Base-by-base conservation (phyloP, 2,113 vertebrate genomes). In the Pachycephala philippinensis region DNA sequence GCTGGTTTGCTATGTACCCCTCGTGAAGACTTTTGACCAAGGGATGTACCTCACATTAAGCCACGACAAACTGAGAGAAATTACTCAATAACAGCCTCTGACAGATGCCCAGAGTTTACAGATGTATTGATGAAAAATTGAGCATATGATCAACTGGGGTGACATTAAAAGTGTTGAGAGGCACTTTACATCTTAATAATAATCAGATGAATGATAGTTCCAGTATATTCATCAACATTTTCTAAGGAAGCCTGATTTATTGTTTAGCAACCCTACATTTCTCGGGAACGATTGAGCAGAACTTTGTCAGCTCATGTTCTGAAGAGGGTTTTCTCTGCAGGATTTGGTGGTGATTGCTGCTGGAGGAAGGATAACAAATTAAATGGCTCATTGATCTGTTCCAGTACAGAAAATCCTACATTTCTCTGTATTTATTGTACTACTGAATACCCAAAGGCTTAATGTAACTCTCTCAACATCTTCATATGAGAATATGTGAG, bases 291-390 rank as follows among this genome's bases (percentile, higher is more conserved):
- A 71, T 5, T 57, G 8, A 45, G n/a, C 11, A 91, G 63, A 66
- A 30, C 18, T 70, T 57, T 42, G 31, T 70, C 27, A 65, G 66
- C 28, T 23, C 45, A 13, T 18, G 33, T 52, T 84, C 69, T 79
- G 64, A 71, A 68, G 35, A 75, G 14, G 5, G 9, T 68, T 94
- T 87, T 82, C 40, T 47, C 30, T n/a, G 10, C 14, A 57, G 40
- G 1, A 4, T 65, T 85, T 68, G 21, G 13, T 18, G 3, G 23
- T 0, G 2, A 87, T 50, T 30, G 45, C 60, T 87, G 77, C 77
- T 89, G 52, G 52, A 93, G 53, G 70, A 84, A 65, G 60, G 44
- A 78, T 84, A 93, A 89, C 80, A 89, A 95, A 94, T 93, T 70
- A 93, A 89, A 87, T 68, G 77, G 47, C 74, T 95, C 89, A 82